Conservation (phyloP, 1,140 invertebrate genomes). For the Ladona fulva region DNA sequence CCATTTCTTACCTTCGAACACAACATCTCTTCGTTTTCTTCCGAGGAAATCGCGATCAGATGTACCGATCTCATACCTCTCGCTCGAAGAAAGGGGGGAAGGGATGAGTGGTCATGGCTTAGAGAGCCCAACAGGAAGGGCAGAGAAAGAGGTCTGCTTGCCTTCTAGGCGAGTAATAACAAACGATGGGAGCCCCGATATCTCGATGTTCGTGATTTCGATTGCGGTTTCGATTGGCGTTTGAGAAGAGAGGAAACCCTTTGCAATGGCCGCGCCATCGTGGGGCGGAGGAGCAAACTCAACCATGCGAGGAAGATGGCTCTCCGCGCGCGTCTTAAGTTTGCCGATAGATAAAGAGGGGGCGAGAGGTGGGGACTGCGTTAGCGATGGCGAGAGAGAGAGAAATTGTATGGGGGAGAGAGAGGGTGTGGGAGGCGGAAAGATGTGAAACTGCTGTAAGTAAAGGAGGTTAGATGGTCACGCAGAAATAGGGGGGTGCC, state of each 20-base stretch:
- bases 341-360: not conserved
- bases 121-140: too few species aligned
- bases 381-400: too few species aligned
- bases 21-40: not conserved
- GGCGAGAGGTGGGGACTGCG: not conserved
- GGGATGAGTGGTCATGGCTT: not conserved
- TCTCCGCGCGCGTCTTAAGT: not conserved
- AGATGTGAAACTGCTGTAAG: not conserved
- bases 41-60: not conserved
- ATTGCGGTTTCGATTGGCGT: not conserved
- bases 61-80: not conserved
- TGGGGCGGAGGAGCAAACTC: not conserved
- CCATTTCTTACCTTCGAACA: too few species aligned
- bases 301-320: not conserved
- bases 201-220: conserved; percentile 8
- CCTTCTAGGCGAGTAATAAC: not conserved
- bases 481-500: not conserved
- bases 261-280: not conserved
- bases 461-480: not conserved
- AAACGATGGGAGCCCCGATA: not conserved
- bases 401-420: too few species aligned
- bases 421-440: too few species aligned
- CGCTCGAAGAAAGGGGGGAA: not conserved
- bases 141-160: not conserved
- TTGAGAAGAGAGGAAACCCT: too few species aligned